Base-by-base conservation (phyloP, 37 sponge, comb jelly and placozoan species). In the Beroe ovata region DNA sequence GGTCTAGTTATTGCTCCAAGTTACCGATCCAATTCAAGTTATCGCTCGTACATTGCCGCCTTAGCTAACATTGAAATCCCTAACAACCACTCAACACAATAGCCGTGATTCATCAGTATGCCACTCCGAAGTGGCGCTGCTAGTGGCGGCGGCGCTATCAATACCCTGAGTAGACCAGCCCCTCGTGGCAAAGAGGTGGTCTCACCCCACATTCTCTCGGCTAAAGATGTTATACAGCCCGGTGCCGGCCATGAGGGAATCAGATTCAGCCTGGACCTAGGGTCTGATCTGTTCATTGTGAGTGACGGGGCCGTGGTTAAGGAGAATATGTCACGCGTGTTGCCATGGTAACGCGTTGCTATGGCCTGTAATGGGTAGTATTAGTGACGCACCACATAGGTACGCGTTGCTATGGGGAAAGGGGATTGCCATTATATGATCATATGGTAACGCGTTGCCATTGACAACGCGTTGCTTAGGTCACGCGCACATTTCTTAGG, bases 201-300 rank as follows among this genome's bases (percentile, higher is more conserved):
- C 11, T 47, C 54, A 6, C 54, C 54, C 11, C 54, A 47, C 11
- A 47, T 47, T 11, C 54, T 47, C 11, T 47, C 54, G 6, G 54
- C 54, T 47, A 47, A 47, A 47, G 54, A 47, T 11, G 54, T 47
- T 47, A 47, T 47, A 6, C 6, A 47, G 6, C 54, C 54, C 54
- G 11, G 11, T 11, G 11, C 6, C 54, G 11, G 23, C 21, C 59
- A 16, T 11, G 63, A 61, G 4, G 71, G 71, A 1, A 11, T 69
- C 38, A 69, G 8, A 20, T 69, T 25, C 38, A 69, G 32, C 38
- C 20, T 69, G 35, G 71, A 69, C 4, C 35, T 69, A 6, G 71
- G 71, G 8, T 19, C 36, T 16, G 71, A 69, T 29, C 71, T 69
- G 26, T 69, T 69, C 32, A 69, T 69, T 29, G 71, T 69, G 38